Evolutionary conservation across 2,113 vertebrate genomes (phyloP).

Genomic region (Ophiodon elongatus): DNA sequence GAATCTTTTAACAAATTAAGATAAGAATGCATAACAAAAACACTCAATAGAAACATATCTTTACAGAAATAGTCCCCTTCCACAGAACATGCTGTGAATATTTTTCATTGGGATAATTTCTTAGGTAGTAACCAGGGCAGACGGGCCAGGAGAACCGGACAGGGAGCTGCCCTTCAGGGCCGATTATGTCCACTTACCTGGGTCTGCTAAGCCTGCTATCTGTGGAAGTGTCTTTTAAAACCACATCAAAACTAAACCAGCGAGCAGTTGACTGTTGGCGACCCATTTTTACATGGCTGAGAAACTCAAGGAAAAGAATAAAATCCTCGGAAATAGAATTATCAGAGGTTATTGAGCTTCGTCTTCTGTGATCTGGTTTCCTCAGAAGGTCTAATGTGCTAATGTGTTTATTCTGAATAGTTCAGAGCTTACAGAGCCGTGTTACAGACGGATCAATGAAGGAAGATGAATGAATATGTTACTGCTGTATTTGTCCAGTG

Average conservation of each 20-base stretch:
- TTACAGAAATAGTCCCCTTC: background rate
- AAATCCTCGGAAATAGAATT: background rate
- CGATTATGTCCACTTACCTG: background rate
- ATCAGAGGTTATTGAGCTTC: background rate
- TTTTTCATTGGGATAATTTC: background rate
- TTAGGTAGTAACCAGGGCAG: background rate
- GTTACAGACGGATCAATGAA: background rate
- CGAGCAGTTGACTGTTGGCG: background rate
- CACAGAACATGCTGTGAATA: background rate
- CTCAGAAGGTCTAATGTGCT: conserved; percentile 1
- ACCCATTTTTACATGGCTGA: background rate
- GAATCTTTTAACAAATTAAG: background rate
- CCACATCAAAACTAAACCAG: conserved; percentile 8
- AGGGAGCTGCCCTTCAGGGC: background rate
- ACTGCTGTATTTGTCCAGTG: background rate
- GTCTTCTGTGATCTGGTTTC: background rate
- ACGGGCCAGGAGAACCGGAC: no score
- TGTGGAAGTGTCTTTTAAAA: background rate
- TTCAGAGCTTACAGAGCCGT: background rate
- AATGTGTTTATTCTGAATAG: conserved; percentile 18
- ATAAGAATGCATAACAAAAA: background rate
- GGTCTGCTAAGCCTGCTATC: background rate
- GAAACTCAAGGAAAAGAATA: background rate
- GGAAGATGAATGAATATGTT: background rate
- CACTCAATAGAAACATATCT: background rate